Base-by-base conservation (phyloP, 2,888 invertebrate genomes). In the Acanthosepion esculentum region DNA sequence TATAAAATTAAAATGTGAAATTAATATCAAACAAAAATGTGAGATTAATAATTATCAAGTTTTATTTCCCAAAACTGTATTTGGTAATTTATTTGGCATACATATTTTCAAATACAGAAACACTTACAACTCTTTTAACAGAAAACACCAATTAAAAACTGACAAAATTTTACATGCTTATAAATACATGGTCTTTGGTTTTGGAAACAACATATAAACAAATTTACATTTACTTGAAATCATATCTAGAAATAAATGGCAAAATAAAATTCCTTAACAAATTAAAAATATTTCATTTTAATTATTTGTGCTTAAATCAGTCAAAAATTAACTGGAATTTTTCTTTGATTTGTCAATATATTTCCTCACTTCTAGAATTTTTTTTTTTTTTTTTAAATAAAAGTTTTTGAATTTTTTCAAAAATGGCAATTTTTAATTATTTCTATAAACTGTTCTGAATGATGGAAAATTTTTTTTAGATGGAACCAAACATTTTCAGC, bases 121-220 rank as follows among this genome's bases (percentile, higher is more conserved):
- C n/a, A 78, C n/a, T n/a, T 78, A 33, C n/a, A 33, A 78, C 33
- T 78, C 10, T 12, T 18, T 15, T 78, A 78, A 78, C 78, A 78
- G n/a, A 78, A 78, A 78, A 78, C 33, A 78, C 15, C 78, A 78
- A 12, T 78, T n/a, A 78, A n/a, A n/a, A 78, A 78, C 29, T 29
- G 78, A 78, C 78, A 78, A 33, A n/a, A 33, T 78, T 78, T n/a
- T 78, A 78, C n/a, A 33, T 5, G 18, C 8, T 15, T 78, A 78
- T 78, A 78, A n/a, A 78, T 78, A 78, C n/a, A 33, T n/a, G 78
- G 8, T 8, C 33, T 78, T n/a, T n/a, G n/a, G n/a, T 15, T 78
- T 78, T 78, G 78, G 78, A 78, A 78, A 78, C 78, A 78, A 78
- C 78, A 78, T n/a, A 78, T n/a, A 78, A 78, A 78, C 78, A 78